phyloP scores from a whole-genome alignment of 2,888 invertebrate genomes.

The Aricia artaxerxes region DNA sequence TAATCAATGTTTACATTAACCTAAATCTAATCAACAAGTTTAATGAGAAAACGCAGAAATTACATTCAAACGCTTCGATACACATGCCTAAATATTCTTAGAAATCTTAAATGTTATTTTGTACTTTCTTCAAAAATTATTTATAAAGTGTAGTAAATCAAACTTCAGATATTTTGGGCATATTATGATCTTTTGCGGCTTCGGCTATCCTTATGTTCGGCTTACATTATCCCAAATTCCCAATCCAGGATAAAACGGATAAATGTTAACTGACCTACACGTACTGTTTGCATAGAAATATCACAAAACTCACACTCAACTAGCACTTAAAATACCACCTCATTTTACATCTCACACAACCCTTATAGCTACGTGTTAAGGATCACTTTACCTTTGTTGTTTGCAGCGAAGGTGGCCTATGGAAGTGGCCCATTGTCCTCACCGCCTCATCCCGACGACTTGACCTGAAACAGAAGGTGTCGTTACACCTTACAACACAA shows the following conservation, averaged over 20 bases:
- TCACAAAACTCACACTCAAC: background rate
- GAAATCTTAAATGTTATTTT: background rate
- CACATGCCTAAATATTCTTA: too few species aligned
- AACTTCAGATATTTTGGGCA: too few species aligned
- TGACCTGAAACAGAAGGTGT: conserved; percentile 35
- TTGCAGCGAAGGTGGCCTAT: conserved; percentile 66
- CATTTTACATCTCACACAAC: background rate
- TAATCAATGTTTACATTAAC: background rate
- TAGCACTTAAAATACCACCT: background rate
- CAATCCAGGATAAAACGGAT: too few species aligned
- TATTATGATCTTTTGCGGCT: too few species aligned
- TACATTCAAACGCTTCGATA: background rate
- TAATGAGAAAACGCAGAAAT: conserved; percentile 2
- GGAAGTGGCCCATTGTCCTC: conserved; percentile 69
- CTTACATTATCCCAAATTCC: too few species aligned
- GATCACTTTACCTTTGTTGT: conserved; percentile 46
- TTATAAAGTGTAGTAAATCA: too few species aligned
- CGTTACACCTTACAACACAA: conserved; percentile 3
- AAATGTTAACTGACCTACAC: too few species aligned
- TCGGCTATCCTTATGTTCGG: too few species aligned
- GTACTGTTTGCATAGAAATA: too few species aligned
- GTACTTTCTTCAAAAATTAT: background rate
- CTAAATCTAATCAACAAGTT: background rate
- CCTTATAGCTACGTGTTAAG: background rate
- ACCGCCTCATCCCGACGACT: conserved; percentile 42